Evolutionary conservation across 2,113 vertebrate genomes (phyloP).

Genomic region (Apistogramma diplotaenia): DNA sequence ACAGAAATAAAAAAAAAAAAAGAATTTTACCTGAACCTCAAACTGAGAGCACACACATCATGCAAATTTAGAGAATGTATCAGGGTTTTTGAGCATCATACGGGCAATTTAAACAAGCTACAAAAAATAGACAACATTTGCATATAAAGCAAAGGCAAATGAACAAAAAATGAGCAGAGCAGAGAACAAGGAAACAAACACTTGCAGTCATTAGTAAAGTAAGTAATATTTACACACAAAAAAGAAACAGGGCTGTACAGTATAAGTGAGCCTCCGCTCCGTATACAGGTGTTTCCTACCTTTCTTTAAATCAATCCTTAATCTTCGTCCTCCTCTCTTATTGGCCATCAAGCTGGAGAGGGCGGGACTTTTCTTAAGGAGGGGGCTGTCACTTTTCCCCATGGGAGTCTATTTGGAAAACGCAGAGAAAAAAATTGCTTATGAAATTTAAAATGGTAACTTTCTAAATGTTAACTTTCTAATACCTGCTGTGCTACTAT

Average conservation of each 20-base stretch:
- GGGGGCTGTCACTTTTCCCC: slow-evolving; percentile 67
- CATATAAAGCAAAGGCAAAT: background rate
- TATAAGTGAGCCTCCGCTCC: background rate
- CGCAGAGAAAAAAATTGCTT: background rate
- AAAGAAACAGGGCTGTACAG: no score
- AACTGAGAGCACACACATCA: background rate
- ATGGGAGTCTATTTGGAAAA: slow-evolving; percentile 58
- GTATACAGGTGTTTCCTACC: slow-evolving; percentile 72
- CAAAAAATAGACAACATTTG: background rate
- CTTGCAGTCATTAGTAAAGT: no score
- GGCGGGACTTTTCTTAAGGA: slow-evolving; percentile 77
- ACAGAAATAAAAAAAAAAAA: background rate
- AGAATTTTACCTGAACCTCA: background rate
- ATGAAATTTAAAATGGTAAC: background rate
- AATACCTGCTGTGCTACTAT: background rate
- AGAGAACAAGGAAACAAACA: background rate
- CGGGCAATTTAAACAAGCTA: background rate
- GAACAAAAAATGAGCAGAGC: background rate
- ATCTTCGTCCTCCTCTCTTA: slow-evolving; percentile 86
- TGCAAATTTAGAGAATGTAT: background rate
- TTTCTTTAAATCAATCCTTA: slow-evolving; percentile 95
- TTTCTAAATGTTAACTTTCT: background rate
- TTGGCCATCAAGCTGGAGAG: slow-evolving; percentile 82
- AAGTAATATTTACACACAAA: background rate
- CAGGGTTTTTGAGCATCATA: background rate